Base-by-base conservation (phyloP, 1,140 invertebrate species). In the Leptopilina clavipes region DNA sequence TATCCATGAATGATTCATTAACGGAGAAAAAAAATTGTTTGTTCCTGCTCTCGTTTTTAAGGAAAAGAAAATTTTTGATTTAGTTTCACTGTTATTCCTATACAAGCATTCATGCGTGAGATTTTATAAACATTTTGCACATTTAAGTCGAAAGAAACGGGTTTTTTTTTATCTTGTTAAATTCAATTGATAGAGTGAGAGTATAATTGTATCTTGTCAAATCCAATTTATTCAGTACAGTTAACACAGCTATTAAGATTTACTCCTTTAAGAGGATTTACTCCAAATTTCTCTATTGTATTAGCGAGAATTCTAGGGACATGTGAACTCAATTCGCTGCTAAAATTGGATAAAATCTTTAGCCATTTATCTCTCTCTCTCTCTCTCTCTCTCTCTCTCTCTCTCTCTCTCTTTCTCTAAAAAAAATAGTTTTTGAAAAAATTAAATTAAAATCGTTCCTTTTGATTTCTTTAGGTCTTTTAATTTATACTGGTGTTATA, bases 161-260 rank as follows among this genome's bases (percentile, higher is more conserved):
- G 59, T 65, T 65, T n/a, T n/a, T n/a, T n/a, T n/a, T 65, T 22
- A 65, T 31, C 14, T 14, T 65, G 11, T 65, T n/a, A n/a, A 65
- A 37, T 31, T 25, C 11, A 22, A 65, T 31, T 65, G 14, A 65
- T 14, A 14, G 12, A 65, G 25, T 31, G 25, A 22, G 12, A 31
- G 14, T 11, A 22, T 52, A 52, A 52, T 52, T 37, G 25, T 65
- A 25, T 65, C 14, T 65, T 31, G 25, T 31, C 25, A 65, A 22
- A 65, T 65, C 14, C 22, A 65, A 65, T 65, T n/a, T 65, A 65
- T 65, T 65, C 59, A 22, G 22, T 31, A 65, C 22, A 31, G 59
- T 25, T 65, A 65, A 31, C 25, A 65, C 11, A 65, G 22, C 14
- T 65, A 52, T 52, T 52, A 52, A 52, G 48, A 52, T 52, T 52